Conservation (phyloP, 2,888 invertebrate species). For the Clusia tigrina region DNA sequence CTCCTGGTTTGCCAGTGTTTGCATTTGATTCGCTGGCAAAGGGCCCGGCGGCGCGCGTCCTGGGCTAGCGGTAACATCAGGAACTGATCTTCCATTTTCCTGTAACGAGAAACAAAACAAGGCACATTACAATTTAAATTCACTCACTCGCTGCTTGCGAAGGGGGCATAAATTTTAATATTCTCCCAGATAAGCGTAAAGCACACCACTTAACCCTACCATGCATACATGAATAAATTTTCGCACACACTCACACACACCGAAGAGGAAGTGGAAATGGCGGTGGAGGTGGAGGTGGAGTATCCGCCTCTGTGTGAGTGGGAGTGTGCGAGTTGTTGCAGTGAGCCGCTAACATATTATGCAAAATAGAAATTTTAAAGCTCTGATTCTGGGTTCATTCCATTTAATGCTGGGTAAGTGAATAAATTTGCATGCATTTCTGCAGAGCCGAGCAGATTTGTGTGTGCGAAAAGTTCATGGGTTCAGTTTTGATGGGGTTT, state of each 20-base stretch:
- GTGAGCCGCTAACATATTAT: background rate
- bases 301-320: no score
- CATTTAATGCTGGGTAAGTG: constrained; percentile 43
- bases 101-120: constrained; percentile 57
- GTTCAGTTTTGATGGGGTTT: no score
- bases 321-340: no score
- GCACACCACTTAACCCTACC: background rate
- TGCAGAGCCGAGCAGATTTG: constrained; percentile 32
- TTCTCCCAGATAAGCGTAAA: background rate
- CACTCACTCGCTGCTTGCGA: background rate
- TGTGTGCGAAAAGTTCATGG: no score
- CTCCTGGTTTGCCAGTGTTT: constrained; percentile 64
- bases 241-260: no score
- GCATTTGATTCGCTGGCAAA: constrained; percentile 69
- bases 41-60: constrained; percentile 80
- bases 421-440: constrained; percentile 49
- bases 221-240: background rate
- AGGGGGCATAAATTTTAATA: background rate
- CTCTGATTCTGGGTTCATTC: no score
- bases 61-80: constrained; percentile 89
- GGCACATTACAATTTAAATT: constrained; percentile 5
- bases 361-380: background rate
- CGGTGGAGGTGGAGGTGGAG: no score
- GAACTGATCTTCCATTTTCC: constrained; percentile 91
- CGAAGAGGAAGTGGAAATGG: no score